Base-by-base conservation (phyloP, 1,140 invertebrate genomes). In the Cheumatopsyche charites region DNA sequence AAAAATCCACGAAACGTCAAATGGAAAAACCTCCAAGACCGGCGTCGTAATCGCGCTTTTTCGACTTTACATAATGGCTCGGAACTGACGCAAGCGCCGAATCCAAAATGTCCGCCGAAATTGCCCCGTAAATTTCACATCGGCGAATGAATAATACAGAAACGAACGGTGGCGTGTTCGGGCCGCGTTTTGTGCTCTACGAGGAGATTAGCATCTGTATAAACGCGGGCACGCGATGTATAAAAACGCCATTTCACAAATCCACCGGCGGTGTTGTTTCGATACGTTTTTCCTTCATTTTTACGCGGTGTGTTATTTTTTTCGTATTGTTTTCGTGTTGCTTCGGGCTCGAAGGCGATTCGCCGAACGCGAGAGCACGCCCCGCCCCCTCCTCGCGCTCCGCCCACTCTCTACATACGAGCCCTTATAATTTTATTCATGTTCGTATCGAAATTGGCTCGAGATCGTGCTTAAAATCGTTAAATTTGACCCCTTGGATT, bases 361-460 rank as follows among this genome's bases (percentile, higher is more conserved):
- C 72, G 71, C 58, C 61, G 67, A 42, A 25, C 29, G 55, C 23
- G 9, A 3, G 17, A 12, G 12, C 42, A 9, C 19, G 68, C 45
- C 62, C 67, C 73, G 72, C 68, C 73, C 73, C 67, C 17, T 21
- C 15, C 36, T 36, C 45, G 42, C 58, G 42, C 68, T 45, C 73
- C 68, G 73, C 73, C 73, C 43, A 66, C 52, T 61, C 67, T 41
- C 70, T 13, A 47, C 15, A 47, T 2, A 47, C 15, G 15, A 3
- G 43, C 43, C 11, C 15, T 47, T n/a, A 47, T 47, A 47, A n/a
- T n/a, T 47, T 47, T 15, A 47, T 15, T n/a, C 15, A 47, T 47
- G 13, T 6, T 4, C 4, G 43, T 47, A 47, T 13, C 15, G 11
- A 36, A 36, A 36, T 3, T 3, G 3, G 29, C 9, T 9, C 29